Conservation (phyloP, 37 sponge, comb jelly and placozoan genomes). For the Halichondria panicea region DNA sequence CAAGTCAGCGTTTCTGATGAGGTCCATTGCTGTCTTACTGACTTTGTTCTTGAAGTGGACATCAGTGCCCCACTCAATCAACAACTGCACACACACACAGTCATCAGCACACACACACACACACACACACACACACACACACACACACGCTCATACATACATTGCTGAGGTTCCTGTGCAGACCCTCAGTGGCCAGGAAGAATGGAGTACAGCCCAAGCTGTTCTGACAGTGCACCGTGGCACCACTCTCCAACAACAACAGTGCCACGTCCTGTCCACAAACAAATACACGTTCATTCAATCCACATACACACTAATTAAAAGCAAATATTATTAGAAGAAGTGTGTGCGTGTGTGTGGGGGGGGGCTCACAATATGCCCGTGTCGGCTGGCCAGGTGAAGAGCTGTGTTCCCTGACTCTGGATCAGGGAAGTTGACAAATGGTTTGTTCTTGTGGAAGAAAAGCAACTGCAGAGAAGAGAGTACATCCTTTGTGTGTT, state of each 20-base stretch:
- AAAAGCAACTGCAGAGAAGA: conserved; percentile 39
- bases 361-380: conserved; percentile 55
- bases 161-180: conserved; percentile 62
- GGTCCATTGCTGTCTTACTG: conserved; percentile 74
- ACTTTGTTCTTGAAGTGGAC: conserved; percentile 72
- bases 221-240: conserved; percentile 65
- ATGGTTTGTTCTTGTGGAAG: conserved; percentile 29
- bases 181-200: conserved; percentile 64
- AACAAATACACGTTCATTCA: not conserved
- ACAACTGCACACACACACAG: conserved; percentile 48
- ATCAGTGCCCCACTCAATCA: conserved; percentile 88
- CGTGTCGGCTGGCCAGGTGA: conserved; percentile 78
- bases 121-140: not conserved
- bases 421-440: conserved; percentile 52
- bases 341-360: too few species aligned
- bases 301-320: not conserved
- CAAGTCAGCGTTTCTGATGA: conserved; percentile 68
- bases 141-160: conserved; percentile 20
- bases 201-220: conserved; percentile 69
- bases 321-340: too few species aligned
- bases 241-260: conserved; percentile 71
- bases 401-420: conserved; percentile 80
- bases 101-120: conserved; percentile 8
- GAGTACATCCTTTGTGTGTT: too few species aligned
- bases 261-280: conserved; percentile 43